These are phyloP conservation scores for Sarcophaga rosellei DNA, from an alignment of 2,888 invertebrate genomes.

Conservation along the genomic window DNA sequence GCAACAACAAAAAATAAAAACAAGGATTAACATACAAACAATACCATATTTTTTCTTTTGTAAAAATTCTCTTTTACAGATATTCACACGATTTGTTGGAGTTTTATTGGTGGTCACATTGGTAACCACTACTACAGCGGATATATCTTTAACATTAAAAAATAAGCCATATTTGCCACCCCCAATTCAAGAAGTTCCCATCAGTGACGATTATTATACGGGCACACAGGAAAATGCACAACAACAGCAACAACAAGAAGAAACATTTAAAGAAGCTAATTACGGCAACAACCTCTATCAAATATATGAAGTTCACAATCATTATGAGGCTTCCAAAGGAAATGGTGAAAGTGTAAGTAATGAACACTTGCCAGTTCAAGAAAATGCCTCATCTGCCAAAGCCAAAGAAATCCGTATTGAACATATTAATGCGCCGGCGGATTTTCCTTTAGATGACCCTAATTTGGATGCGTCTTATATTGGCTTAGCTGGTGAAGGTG, in stretches of 20 bases:
- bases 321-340: constrained; percentile 57
- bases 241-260: constrained; percentile 28
- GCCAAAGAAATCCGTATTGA: constrained; percentile 69
- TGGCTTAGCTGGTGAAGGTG: constrained; percentile 65
- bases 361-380: not conserved
- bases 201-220: constrained; percentile 58
- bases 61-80: constrained; percentile 51
- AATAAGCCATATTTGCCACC: constrained; percentile 66
- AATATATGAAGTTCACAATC: constrained; percentile 76
- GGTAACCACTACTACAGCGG: constrained; percentile 70
- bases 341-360: not conserved
- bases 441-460: constrained; percentile 70
- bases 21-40: constrained; percentile 29
- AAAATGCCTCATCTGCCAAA: constrained; percentile 68
- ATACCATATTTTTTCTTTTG: constrained; percentile 15
- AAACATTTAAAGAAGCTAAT: constrained; percentile 72
- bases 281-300: constrained; percentile 74
- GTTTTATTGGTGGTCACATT: constrained; percentile 72
- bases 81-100: constrained; percentile 61
- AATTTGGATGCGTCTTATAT: constrained; percentile 73
- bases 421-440: constrained; percentile 60
- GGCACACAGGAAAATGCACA: constrained; percentile 12
- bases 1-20: not conserved
- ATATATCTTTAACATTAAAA: constrained; percentile 73
- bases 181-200: constrained; percentile 40